A percentile compares a stretch with the other conserved stretches of the same genome.
Conservation (phyloP, 2,797 vertebrate genomes). For the Labeo calbasu region DNA sequence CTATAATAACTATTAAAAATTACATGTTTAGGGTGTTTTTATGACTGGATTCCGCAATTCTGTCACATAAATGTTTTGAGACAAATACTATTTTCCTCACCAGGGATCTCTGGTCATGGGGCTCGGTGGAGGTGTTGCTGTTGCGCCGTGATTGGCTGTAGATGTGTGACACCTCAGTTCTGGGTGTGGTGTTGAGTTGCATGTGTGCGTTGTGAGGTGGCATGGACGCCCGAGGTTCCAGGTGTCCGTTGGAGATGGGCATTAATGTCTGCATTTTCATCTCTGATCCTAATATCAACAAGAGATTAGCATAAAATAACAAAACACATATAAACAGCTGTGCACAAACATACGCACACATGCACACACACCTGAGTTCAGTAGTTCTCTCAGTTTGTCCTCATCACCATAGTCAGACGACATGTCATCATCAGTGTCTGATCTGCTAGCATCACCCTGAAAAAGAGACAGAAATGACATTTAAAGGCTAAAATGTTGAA, state of each 20-base stretch:
- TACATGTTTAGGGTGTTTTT: no score
- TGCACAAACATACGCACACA: not conserved
- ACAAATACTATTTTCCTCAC: slow-evolving; percentile 3
- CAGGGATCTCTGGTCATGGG: slow-evolving; percentile 81
- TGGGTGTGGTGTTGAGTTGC: slow-evolving; percentile 64
- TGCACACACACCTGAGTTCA: slow-evolving; percentile 67
- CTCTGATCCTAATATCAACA: slow-evolving; percentile 73
- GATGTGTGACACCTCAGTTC: slow-evolving; percentile 59
- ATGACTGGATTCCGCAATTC: no score
- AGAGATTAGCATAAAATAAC: slow-evolving; percentile 75
- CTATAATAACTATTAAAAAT: no score
- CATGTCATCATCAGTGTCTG: slow-evolving; percentile 82
- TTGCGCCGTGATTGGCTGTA: slow-evolving; percentile 75
- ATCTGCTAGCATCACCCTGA: slow-evolving; percentile 84
- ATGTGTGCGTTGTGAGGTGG: slow-evolving; percentile 65
- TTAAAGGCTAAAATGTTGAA: not conserved
- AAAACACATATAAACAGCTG: slow-evolving; percentile 61
- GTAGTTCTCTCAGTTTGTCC: slow-evolving; percentile 77
- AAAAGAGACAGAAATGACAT: slow-evolving; percentile 42
- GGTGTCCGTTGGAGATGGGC: slow-evolving; percentile 76
- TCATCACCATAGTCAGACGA: slow-evolving; percentile 81
- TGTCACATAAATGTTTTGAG: not conserved
- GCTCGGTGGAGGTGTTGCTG: slow-evolving; percentile 78
- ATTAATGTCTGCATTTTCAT: slow-evolving; percentile 83
- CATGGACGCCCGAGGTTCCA: slow-evolving; percentile 77